Conservation (phyloP, 2,888 invertebrate species). For the Stegophylla sp. region DNA sequence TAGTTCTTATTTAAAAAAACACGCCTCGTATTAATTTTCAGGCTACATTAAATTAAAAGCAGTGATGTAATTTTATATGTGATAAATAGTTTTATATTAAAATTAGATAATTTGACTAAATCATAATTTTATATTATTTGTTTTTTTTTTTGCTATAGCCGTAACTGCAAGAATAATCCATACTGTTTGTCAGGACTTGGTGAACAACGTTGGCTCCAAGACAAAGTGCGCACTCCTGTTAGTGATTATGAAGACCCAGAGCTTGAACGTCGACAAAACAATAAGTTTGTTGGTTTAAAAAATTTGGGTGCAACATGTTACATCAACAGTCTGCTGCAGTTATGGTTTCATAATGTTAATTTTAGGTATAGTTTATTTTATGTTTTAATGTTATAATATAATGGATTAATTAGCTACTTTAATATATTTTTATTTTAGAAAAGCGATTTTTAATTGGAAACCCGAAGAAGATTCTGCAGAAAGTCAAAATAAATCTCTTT, state of each 20-base stretch:
- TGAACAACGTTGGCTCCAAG: constrained; percentile 69
- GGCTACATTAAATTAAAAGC: neutral
- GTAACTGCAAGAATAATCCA: constrained; percentile 71
- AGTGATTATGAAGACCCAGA: constrained; percentile 63
- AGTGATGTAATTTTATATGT: neutral
- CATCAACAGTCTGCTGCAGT: constrained; percentile 71
- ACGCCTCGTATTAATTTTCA: too few relatives aligned
- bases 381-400: constrained; percentile 61
- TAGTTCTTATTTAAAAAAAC: too few relatives aligned
- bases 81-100: neutral
- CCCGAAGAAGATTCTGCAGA: constrained; percentile 66
- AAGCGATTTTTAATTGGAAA: constrained; percentile 70
- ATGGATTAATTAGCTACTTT: neutral
- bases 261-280: constrained; percentile 65
- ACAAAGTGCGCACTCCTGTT: constrained; percentile 66
- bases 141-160: constrained; percentile 64
- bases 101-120: neutral
- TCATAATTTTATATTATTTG: neutral
- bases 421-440: constrained; percentile 64
- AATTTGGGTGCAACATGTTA: constrained; percentile 74
- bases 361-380: constrained; percentile 65
- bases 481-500: constrained; percentile 62
- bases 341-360: constrained; percentile 72
- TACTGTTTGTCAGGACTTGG: constrained; percentile 70
- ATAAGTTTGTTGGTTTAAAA: constrained; percentile 69